Evolutionary conservation across 2,888 invertebrate genomes (phyloP).

Genomic region (Nezara viridula): DNA sequence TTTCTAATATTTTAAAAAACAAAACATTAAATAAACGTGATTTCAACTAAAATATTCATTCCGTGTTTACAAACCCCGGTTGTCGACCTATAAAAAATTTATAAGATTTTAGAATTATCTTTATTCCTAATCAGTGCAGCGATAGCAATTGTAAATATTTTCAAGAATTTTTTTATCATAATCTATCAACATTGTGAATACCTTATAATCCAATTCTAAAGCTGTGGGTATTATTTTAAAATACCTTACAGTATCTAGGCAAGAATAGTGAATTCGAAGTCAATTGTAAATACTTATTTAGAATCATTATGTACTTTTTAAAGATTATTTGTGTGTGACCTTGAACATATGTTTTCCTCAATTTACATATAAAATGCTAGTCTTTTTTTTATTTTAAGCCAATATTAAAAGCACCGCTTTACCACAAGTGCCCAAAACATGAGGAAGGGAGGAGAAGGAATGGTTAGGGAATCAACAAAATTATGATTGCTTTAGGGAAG

Average conservation of each 20-base stretch:
- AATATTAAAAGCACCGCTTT: too few relatives aligned
- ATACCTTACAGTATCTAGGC: neutral
- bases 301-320: neutral
- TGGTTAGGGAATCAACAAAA: too few relatives aligned
- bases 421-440: too few relatives aligned
- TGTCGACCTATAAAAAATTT: neutral
- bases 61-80: neutral
- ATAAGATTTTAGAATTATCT: neutral
- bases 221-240: neutral
- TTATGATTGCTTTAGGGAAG: too few relatives aligned
- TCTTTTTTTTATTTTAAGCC: too few relatives aligned
- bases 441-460: too few relatives aligned
- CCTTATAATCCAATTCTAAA: neutral
- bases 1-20: too few relatives aligned
- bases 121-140: neutral
- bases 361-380: too few relatives aligned
- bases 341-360: too few relatives aligned
- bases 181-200: neutral
- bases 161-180: neutral
- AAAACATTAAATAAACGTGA: neutral
- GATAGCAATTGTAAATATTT: constrained; percentile 1
- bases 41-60: neutral
- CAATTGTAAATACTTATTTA: neutral
- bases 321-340: too few relatives aligned
- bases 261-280: neutral